These are phyloP conservation scores for Apocrypta bakeri DNA, from an alignment of 1,140 invertebrate species.

Conservation along the genomic window DNA sequence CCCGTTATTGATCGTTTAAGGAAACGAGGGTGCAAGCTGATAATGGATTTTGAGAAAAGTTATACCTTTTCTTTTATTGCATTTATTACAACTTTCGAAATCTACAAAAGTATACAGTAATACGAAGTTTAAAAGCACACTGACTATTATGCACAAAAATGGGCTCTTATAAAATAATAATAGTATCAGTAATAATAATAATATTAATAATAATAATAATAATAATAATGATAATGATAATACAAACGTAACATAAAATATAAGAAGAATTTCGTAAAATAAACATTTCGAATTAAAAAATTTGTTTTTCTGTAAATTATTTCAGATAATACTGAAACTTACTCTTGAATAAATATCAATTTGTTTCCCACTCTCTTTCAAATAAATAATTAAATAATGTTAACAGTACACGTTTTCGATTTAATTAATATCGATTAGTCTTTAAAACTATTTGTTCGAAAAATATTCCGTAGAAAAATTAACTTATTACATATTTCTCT, in stretches of 20 bases:
- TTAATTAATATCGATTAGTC: conserved; percentile 29
- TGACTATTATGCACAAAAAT: conserved; percentile 42
- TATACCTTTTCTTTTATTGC: neutral
- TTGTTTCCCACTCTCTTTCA: conserved; percentile 4
- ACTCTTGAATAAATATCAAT: conserved; percentile 37
- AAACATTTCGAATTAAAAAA: conserved; percentile 34
- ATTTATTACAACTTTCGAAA: conserved; percentile 48
- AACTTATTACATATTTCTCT: conserved; percentile 32
- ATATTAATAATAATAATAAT: neutral
- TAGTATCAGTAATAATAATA: neutral
- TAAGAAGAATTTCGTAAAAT: conserved; percentile 32
- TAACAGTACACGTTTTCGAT: conserved; percentile 23
- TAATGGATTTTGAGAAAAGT: too few species aligned
- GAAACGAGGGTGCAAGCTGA: too few species aligned
- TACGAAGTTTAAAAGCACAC: conserved; percentile 42
- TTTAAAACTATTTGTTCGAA: conserved; percentile 48
- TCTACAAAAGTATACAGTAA: conserved; percentile 49
- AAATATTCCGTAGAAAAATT: conserved; percentile 47
- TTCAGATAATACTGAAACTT: neutral
- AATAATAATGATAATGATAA: conserved; percentile 13
- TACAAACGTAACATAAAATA: neutral
- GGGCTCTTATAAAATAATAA: conserved; percentile 36
- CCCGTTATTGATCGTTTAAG: too few species aligned
- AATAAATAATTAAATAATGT: conserved; percentile 46
- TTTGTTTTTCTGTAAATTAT: conserved; percentile 25